Conservation (phyloP, 2,797 vertebrate species). For the Cossypha niveicapilla region DNA sequence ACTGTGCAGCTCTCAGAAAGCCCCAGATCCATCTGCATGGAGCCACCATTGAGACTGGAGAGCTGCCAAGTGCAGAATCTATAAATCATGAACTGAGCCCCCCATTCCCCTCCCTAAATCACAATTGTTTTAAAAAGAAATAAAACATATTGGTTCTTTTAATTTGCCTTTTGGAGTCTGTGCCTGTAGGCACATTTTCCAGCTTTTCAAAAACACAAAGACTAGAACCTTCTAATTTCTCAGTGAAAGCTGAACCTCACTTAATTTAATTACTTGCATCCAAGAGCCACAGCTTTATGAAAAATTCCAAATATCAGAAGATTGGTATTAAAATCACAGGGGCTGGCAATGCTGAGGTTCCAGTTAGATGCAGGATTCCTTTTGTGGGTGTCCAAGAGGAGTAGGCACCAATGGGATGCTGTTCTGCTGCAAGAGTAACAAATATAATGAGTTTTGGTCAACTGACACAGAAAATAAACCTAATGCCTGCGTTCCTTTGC, state of each 20-base stretch:
- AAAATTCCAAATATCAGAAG: slow-evolving; percentile 26
- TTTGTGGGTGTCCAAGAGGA: neutral
- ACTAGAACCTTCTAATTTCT: slow-evolving; percentile 17
- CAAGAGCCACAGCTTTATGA: neutral
- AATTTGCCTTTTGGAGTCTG: slow-evolving; percentile 43
- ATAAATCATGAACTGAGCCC: slow-evolving; percentile 16
- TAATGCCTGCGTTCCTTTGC: neutral
- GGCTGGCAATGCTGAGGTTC: neutral
- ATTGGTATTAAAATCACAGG: slow-evolving; percentile 1
- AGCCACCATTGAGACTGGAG: neutral
- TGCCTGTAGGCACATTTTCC: slow-evolving; percentile 35
- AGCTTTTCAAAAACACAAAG: neutral
- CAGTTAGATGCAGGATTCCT: neutral
- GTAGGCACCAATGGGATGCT: neutral
- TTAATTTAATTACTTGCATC: slow-evolving; percentile 49
- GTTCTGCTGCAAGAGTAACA: neutral
- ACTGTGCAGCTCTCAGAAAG: neutral
- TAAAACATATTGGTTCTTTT: slow-evolving; percentile 38
- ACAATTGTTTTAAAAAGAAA: slow-evolving; percentile 42
- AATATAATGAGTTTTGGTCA: neutral
- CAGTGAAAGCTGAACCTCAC: slow-evolving; percentile 9
- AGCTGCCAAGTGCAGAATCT: neutral
- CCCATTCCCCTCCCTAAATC: neutral
- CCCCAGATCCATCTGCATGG: neutral
- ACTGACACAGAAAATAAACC: neutral